Base-by-base conservation (phyloP, 2,113 vertebrate species). In the Ciconia boyciana region DNA sequence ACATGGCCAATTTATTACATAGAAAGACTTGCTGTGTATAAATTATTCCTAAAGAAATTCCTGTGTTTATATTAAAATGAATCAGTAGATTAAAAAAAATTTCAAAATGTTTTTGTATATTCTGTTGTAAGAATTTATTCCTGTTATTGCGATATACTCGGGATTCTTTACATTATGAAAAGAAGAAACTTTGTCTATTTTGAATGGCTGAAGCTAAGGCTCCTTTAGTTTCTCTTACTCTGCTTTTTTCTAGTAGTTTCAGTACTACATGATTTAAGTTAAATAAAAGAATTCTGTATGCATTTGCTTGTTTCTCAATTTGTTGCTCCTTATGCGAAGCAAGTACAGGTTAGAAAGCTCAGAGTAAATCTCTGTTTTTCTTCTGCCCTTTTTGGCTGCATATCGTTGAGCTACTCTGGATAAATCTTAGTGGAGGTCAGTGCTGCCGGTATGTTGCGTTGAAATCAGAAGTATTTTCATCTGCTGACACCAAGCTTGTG, bases 231-330 rank as follows among this genome's bases (percentile, higher is more conserved):
- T 98, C 98, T 98, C 98, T 98, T 98, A 98, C 98, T 98, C 98
- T 98, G 98, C 98, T 98, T 98, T 98, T 98, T 98, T 98, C 98
- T 98, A 98, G 98, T 98, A 98, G 98, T 98, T 98, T 97, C 98
- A 98, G 98, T 98, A 98, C 98, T 98, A 98, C 98, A 98, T 98
- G 98, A 98, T 98, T 98, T 98, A 98, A 98, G 98, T 98, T 98
- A 98, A 98, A 98, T 98, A 98, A 98, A 98, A 97, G 95, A 98
- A 98, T 98, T 98, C 98, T 98, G 98, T 98, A 98, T 98, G 98
- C 98, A 98, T 91, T 90, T 96, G 79, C 61, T 77, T 91, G 90
- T 89, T 94, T 96, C 78, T 88, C 65, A 39, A 75, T 97, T 89
- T 94, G 83, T 89, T 61, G 74, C 71, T 94, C 46, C 39, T 70